These are phyloP conservation scores for Euwallacea similis DNA, from an alignment of 1,140 invertebrate species.

Conservation along the genomic window DNA sequence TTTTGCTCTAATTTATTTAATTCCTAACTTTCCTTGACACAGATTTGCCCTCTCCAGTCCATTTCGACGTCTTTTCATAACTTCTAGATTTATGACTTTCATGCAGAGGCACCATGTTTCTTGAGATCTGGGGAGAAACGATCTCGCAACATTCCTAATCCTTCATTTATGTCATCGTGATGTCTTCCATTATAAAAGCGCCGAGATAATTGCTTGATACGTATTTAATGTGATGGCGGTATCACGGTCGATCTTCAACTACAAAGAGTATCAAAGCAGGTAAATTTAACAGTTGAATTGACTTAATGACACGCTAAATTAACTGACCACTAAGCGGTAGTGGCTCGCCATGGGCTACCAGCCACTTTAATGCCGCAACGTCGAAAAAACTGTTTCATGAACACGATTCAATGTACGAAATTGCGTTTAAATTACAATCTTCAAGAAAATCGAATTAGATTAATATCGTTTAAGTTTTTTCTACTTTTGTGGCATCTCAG, in stretches of 20 bases:
- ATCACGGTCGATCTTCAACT: slow-evolving; percentile 26
- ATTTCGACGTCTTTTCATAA: no score
- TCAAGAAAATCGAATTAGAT: slow-evolving; percentile 33
- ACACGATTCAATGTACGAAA: slow-evolving; percentile 34
- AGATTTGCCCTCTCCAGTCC: no score
- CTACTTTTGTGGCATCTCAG: slow-evolving; percentile 6
- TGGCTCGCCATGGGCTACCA: slow-evolving; percentile 29
- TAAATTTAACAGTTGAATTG: slow-evolving; percentile 38
- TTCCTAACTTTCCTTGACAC: no score
- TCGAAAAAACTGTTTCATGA: slow-evolving; percentile 26
- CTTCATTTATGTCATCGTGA: no score
- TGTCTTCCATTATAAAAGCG: no score
- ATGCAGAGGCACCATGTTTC: no score
- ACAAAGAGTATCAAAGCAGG: slow-evolving; percentile 34
- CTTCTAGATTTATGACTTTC: no score
- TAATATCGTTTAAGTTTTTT: slow-evolving; percentile 27
- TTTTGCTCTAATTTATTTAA: no score
- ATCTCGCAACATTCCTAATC: no score
- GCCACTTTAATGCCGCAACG: slow-evolving; percentile 26
- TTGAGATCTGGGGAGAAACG: no score
- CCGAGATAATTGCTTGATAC: slow-evolving; percentile 16
- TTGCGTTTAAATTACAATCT: slow-evolving; percentile 41
- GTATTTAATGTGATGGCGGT: slow-evolving; percentile 16
- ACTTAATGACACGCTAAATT: slow-evolving; percentile 38
- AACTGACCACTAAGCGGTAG: slow-evolving; percentile 37